Percentiles rank a stretch among this genome's conserved stretches.
phyloP scores from a whole-genome alignment of 2,113 vertebrate genomes.

The Gopherus flavomarginatus region DNA sequence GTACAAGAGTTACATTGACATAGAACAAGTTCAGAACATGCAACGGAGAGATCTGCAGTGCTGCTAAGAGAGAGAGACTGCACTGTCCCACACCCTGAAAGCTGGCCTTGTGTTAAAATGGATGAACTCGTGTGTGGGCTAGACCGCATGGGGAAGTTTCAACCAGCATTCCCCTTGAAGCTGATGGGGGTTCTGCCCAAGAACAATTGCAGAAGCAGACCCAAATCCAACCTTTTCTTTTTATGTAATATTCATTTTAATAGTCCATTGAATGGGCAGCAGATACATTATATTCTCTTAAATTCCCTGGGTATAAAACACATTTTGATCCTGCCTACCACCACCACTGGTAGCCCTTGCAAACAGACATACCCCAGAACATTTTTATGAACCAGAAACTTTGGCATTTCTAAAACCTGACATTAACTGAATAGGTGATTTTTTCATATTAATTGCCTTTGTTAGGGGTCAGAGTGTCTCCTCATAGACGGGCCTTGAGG shows the following conservation, averaged over 20 bases:
- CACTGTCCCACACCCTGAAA: background rate
- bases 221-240: background rate
- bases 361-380: background rate
- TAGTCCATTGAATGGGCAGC: background rate
- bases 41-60: constrained; percentile 22
- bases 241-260: background rate
- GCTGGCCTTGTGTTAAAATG: background rate
- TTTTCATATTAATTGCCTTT: background rate
- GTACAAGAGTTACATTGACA: constrained; percentile 41
- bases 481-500: background rate
- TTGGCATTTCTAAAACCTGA: constrained; percentile 65
- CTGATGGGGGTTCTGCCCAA: background rate
- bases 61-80: background rate
- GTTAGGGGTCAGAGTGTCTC: constrained; percentile 10
- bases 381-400: constrained; percentile 24
- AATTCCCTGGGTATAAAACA: background rate
- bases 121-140: background rate
- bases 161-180: background rate
- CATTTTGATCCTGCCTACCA: background rate
- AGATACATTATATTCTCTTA: background rate
- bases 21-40: background rate
- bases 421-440: constrained; percentile 7
- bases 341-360: background rate
- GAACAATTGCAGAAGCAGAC: background rate
- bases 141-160: background rate